Conservation (phyloP, 2,113 vertebrate species). For the Cacatua alba region DNA sequence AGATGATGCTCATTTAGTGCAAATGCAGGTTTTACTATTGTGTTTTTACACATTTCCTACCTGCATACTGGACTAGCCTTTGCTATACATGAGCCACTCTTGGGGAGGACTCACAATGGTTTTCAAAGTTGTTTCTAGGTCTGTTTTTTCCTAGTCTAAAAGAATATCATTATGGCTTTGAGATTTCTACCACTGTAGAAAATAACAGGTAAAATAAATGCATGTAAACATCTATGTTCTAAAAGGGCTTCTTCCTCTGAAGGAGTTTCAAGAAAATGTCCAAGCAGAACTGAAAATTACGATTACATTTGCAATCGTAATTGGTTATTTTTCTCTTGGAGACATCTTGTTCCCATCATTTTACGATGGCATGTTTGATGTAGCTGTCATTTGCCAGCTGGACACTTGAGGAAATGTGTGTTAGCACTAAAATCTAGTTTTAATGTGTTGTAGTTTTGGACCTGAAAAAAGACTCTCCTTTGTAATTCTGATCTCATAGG, state of each 20-base stretch:
- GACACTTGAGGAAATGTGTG: not conserved
- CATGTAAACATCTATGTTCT: not conserved
- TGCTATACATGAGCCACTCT: not conserved
- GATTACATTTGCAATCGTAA: not conserved
- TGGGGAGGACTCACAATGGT: not conserved
- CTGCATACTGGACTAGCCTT: not conserved
- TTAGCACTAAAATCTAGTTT: not conserved
- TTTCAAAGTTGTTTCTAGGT: not conserved
- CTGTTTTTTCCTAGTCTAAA: not conserved
- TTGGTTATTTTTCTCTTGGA: not conserved
- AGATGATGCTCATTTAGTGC: not conserved
- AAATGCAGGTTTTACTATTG: not conserved
- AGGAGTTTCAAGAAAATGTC: not conserved
- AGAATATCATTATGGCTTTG: not conserved
- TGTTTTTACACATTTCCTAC: not conserved
- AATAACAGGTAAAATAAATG: not conserved
- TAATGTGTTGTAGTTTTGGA: not conserved
- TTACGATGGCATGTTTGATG: not conserved
- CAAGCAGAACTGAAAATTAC: not conserved
- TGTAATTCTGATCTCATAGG: not conserved
- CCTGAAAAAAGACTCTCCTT: not conserved
- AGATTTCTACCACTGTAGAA: not conserved
- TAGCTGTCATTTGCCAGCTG: not conserved
- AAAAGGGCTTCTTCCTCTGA: not conserved
- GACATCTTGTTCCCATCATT: not conserved